Percentiles rank a stretch among this genome's conserved stretches.
Conservation (phyloP, 2,113 vertebrate genomes). For the Astatoreochromis straeleni region DNA sequence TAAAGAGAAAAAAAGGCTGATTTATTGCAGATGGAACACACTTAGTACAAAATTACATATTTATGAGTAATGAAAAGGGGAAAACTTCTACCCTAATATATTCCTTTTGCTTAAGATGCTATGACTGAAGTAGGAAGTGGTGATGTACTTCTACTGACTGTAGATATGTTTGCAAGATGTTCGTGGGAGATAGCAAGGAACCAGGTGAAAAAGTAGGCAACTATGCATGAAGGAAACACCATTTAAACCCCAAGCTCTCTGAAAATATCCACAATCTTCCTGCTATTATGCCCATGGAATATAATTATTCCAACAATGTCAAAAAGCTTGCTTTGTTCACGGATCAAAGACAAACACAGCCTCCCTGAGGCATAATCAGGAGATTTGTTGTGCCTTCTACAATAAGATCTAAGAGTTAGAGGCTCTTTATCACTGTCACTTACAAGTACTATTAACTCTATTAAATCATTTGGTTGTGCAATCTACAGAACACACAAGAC, state of each 20-base stretch:
- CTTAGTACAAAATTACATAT: background rate
- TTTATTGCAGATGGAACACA: background rate
- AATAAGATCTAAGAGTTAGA: slow-evolving; percentile 27
- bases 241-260: background rate
- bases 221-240: background rate
- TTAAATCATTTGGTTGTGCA: slow-evolving; percentile 39
- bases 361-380: background rate
- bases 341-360: background rate
- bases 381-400: background rate
- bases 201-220: background rate
- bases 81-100: background rate
- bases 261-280: background rate
- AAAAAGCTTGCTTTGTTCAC: background rate
- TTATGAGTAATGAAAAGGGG: background rate
- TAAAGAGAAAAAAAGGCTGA: background rate
- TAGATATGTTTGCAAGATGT: background rate
- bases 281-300: background rate
- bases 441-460: slow-evolving; percentile 6
- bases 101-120: background rate
- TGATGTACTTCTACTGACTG: background rate
- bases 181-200: background rate
- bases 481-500: background rate
- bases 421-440: slow-evolving; percentile 18
- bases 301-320: background rate
- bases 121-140: background rate